Evolutionary conservation across 2,113 vertebrate species (phyloP).

Genomic region (Gorsachius goisagi): DNA sequence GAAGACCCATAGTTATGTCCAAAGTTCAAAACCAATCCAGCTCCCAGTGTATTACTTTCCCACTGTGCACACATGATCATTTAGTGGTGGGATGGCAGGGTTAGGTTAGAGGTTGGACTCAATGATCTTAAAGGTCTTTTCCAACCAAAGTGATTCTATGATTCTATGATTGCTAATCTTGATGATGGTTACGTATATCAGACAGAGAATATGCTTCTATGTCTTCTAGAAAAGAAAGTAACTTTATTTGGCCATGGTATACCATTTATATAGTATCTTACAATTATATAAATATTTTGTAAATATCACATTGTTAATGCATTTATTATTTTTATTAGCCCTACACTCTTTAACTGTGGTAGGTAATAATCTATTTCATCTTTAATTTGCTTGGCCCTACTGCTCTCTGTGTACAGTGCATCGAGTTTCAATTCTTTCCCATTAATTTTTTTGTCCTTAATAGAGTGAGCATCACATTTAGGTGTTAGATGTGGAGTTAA

Average conservation of each 20-base stretch:
- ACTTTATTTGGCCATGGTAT: not conserved
- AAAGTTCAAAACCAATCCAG: not conserved
- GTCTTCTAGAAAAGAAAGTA: not conserved
- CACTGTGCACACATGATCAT: not conserved
- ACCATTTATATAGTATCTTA: not conserved
- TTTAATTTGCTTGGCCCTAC: conserved; percentile 11
- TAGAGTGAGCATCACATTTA: not conserved
- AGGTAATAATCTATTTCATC: not conserved
- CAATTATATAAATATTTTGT: not conserved
- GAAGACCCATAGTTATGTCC: not conserved
- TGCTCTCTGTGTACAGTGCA: not conserved
- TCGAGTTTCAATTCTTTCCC: not conserved
- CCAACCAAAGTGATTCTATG: no score
- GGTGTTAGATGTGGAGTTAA: not conserved
- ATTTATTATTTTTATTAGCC: conserved; percentile 19
- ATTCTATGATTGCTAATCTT: no score
- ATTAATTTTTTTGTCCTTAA: not conserved
- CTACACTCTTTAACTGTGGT: not conserved
- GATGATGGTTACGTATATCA: not conserved
- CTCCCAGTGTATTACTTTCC: not conserved
- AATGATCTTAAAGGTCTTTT: no score
- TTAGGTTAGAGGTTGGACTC: no score
- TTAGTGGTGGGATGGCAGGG: no score
- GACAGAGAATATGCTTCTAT: not conserved
- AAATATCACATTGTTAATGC: conserved; percentile 24